Evolutionary conservation across 1,140 invertebrate species (phyloP), one percentile per base, ranked within the genome.

Genomic region (Drosophila kurseongensis): DNA sequence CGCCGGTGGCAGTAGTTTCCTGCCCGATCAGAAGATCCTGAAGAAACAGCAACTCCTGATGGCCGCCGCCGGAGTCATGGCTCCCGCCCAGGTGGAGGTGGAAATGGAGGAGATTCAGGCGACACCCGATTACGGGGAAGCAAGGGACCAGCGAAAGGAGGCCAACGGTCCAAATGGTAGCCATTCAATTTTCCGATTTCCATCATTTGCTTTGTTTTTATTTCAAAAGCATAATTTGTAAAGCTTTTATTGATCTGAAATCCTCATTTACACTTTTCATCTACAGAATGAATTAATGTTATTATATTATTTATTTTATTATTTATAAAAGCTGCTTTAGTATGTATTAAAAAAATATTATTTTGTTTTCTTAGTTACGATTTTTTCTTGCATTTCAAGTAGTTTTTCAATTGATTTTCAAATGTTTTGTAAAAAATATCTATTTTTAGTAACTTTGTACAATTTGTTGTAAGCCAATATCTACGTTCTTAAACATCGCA

Each of bases 11-110:
- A 88, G 83, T 41, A 91, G 90, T 40, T 91, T 91, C 50, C 50
- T 91, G 57, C 90, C 90, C 36, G 90, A 91, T 71, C 80, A 91
- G 51, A 80, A 81, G n/a, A 91, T 91, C 36, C 68, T 91, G 1
- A 90, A 91, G 27, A 91, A 91, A 14, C 90, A 91, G 36, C 82
- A 90, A 27, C 68, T 90, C 32, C 51, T 91, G 3, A 84, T 91
- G 74, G 77, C 86, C 4, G 90, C 90, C 23, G 90, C 90, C 10
- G 90, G 90, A 6, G 84, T 89, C 0, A 68, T 89, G 58, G 57
- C 74, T 14, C 58, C 76, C 51, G 65, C 63, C 18, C 32, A 44
- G 45, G 40, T 69, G 59, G 23, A 50, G 35, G 52, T 56, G 44
- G 50, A 60, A 29, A 71, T 45, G 29, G 50, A 58, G n/a, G 56